Evolutionary conservation across 1,140 invertebrate genomes (phyloP), one percentile per base, ranked within the genome.

Genomic region (Pseudomyrmex gracilis): DNA sequence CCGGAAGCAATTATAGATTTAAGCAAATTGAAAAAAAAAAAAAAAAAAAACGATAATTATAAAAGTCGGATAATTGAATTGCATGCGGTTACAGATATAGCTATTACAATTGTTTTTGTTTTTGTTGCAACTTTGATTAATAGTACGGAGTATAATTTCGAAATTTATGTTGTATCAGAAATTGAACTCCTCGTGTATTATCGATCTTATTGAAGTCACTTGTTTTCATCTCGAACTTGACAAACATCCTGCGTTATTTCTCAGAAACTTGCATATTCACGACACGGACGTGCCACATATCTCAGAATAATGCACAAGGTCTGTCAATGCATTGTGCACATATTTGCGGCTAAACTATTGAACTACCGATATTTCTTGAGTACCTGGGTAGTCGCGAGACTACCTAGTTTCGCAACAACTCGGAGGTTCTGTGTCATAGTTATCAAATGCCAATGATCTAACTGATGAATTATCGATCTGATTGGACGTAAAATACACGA

Each of bases 401-500:
- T 17, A 17, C 2, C 9, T 10, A 61, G 63, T 85, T 45, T 22
- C 43, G 49, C 20, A 84, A 80, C 73, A 63, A 58, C 49, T 67
- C 34, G 17, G n/a, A n/a, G n/a, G 15, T 61, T 49, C 53, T 53
- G 10, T 66, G 51, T 3, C 57, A 15, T 53, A 71, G 58, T 86
- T 73, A 60, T 63, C 71, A 55, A 61, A 77, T 45, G 61, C 51
- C 43, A 45, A 3, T 64, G 85, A 84, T 85, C 76, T 66, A 58
- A 63, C 70, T 84, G 74, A 87, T 82, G 74, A 85, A 82, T 85
- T 87, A 85, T 82, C 60, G 82, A 84, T 55, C 82, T 53, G 43
- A 5, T 12, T 60, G 80, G 73, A 57, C 45, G 0, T 34, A 34
- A 1, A 24, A 53, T 87, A 87, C 55, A 17, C 45, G 76, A 76